These are phyloP conservation scores for Caenorhabditis briggsae DNA, from an alignment of 1,140 invertebrate genomes.

Conservation along the genomic window DNA sequence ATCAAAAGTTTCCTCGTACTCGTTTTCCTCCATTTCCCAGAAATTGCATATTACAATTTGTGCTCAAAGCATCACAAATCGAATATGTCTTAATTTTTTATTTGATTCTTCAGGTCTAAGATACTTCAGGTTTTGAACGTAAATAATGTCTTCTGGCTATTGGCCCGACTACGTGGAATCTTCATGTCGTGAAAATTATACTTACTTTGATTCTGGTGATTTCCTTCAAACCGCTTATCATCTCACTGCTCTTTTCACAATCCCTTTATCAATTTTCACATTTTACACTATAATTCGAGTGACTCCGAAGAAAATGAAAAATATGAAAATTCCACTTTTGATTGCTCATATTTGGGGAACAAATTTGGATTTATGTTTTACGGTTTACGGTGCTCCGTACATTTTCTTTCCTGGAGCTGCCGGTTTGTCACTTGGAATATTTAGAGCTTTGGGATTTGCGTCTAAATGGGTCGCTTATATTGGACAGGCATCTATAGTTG, in stretches of 20 bases:
- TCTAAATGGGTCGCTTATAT: neutral
- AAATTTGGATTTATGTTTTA: neutral
- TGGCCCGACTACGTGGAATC: conserved; percentile 2
- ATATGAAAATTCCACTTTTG: neutral
- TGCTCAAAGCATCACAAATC: too few species aligned
- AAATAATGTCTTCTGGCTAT: neutral
- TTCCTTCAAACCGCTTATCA: neutral
- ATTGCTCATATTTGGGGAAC: conserved; percentile 19
- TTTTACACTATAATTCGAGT: neutral
- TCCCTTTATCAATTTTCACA: conserved; percentile 27
- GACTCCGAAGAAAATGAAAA: conserved; percentile 34
- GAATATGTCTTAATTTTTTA: too few species aligned
- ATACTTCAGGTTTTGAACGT: too few species aligned
- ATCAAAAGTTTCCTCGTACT: too few species aligned
- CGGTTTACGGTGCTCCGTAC: neutral
- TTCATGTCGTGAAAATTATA: conserved; percentile 8
- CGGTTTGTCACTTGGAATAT: neutral
- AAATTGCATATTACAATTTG: too few species aligned
- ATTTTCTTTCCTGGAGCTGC: neutral
- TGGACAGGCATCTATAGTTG: neutral
- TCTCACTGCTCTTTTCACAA: conserved; percentile 1
- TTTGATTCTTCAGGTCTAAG: too few species aligned
- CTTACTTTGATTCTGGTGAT: neutral
- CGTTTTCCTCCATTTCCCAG: too few species aligned
- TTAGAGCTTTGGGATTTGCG: neutral